Evolutionary conservation across 2,888 invertebrate genomes (phyloP).

Genomic region (Aethes cnicana): DNA sequence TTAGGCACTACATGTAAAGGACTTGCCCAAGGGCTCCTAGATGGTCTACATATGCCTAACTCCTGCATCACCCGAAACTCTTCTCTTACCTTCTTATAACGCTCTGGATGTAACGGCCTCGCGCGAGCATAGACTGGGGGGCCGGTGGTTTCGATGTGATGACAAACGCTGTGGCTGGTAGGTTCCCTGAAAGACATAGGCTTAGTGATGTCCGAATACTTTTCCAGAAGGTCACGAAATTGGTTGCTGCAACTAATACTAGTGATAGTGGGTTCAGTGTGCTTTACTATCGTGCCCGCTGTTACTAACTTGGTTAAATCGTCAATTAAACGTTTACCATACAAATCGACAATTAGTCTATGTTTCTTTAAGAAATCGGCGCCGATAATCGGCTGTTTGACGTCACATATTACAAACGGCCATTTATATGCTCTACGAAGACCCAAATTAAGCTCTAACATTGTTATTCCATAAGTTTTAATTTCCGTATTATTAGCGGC

Average conservation of each 20-base stretch:
- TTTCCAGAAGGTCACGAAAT: no score
- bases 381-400: background rate
- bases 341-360: background rate
- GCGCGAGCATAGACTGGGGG: background rate
- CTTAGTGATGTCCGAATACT: no score
- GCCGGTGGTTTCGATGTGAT: background rate
- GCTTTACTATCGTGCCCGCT: no score
- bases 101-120: conserved; percentile 7
- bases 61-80: conserved; percentile 36
- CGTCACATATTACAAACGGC: background rate
- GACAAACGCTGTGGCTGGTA: background rate
- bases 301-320: no score
- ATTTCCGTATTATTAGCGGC: background rate
- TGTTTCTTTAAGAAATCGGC: background rate
- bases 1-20: conserved; percentile 42
- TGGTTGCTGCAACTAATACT: no score
- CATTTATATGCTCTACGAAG: background rate
- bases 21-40: conserved; percentile 44
- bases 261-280: no score
- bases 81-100: conserved; percentile 5
- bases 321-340: no score
- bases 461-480: background rate
- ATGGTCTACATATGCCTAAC: conserved; percentile 45
- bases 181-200: no score
- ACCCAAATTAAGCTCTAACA: background rate